Percentiles rank a stretch among this genome's conserved stretches.
Evolutionary conservation across 1,140 invertebrate species (phyloP).

Genomic region (Drosophila ficusphila): DNA sequence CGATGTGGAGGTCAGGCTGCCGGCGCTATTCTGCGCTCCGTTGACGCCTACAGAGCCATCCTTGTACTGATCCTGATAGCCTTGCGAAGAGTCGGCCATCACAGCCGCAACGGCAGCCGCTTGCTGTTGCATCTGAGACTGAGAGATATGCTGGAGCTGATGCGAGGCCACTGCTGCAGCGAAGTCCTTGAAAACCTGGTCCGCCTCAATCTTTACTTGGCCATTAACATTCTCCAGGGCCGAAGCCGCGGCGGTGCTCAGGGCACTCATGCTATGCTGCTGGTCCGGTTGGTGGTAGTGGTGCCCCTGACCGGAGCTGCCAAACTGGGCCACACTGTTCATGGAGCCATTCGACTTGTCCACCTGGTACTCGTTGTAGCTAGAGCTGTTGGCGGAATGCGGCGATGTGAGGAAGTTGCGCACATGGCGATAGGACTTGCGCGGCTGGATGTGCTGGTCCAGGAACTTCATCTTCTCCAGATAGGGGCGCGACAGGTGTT

Average conservation of each 20-base stretch:
- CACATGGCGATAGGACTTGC: slow-evolving; percentile 82
- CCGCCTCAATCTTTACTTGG: slow-evolving; percentile 77
- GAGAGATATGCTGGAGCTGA: slow-evolving; percentile 77
- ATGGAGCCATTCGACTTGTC: slow-evolving; percentile 78
- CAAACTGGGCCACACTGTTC: slow-evolving; percentile 70
- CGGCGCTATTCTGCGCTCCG: slow-evolving; percentile 46
- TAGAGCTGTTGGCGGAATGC: slow-evolving; percentile 75
- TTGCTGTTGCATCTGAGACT: slow-evolving; percentile 73
- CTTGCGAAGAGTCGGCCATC: slow-evolving; percentile 77
- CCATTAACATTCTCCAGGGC: slow-evolving; percentile 70
- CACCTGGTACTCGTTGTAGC: slow-evolving; percentile 79
- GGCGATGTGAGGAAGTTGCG: slow-evolving; percentile 79
- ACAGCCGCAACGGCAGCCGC: slow-evolving; percentile 71
- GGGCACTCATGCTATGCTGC: slow-evolving; percentile 69
- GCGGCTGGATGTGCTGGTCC: slow-evolving; percentile 80
- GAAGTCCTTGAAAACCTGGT: slow-evolving; percentile 75
- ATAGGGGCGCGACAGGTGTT: slow-evolving; percentile 81
- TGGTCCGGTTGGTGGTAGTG: slow-evolving; percentile 72
- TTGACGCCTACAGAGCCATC: slow-evolving; percentile 41
- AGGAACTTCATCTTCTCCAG: slow-evolving; percentile 84
- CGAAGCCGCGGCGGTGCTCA: slow-evolving; percentile 63
- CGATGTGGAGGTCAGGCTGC: slow-evolving; percentile 73
- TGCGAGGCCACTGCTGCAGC: slow-evolving; percentile 79
- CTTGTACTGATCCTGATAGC: slow-evolving; percentile 73
- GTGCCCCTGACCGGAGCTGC: slow-evolving; percentile 46